Percentiles rank a stretch among this genome's conserved stretches.
Conservation (phyloP, 2,113 vertebrate genomes). For the Muntiacus muntjak region DNA sequence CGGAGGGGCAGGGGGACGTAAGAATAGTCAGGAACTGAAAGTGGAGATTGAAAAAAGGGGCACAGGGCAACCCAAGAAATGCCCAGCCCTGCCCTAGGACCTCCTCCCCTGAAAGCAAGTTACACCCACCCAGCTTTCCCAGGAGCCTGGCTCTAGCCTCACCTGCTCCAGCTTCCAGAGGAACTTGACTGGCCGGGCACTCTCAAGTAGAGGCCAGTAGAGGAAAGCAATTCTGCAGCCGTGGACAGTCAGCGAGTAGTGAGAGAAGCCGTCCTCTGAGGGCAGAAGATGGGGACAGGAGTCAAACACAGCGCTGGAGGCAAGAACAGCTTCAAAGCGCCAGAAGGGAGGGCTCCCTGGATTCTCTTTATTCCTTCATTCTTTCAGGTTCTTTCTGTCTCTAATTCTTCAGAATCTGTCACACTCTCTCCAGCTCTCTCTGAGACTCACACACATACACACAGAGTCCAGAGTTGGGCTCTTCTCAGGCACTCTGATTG, state of each 20-base stretch:
- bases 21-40: neutral
- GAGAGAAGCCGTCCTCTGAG: constrained; percentile 94
- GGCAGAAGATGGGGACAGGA: neutral
- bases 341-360: neutral
- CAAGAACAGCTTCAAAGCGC: neutral
- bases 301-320: neutral
- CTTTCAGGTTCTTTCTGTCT: neutral
- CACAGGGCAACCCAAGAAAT: neutral
- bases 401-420: neutral
- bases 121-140: constrained; percentile 9
- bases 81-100: neutral
- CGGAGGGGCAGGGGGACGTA: neutral
- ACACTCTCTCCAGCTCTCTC: neutral
- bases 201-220: constrained; percentile 94
- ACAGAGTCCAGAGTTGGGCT: neutral
- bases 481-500: neutral
- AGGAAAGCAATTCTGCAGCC: constrained; percentile 96
- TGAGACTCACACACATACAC: neutral
- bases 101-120: neutral
- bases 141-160: constrained; percentile 32
- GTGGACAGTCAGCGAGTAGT: constrained; percentile 94
- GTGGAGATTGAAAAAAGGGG: neutral
- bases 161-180: constrained; percentile 99
- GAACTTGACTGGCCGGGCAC: constrained; percentile 95
- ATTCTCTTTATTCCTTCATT: neutral